Percentiles rank a stretch among this genome's conserved stretches.
Evolutionary conservation across 92 coral and sea anemone species (phyloP).

Genomic region (Scolanthus callimorphus): DNA sequence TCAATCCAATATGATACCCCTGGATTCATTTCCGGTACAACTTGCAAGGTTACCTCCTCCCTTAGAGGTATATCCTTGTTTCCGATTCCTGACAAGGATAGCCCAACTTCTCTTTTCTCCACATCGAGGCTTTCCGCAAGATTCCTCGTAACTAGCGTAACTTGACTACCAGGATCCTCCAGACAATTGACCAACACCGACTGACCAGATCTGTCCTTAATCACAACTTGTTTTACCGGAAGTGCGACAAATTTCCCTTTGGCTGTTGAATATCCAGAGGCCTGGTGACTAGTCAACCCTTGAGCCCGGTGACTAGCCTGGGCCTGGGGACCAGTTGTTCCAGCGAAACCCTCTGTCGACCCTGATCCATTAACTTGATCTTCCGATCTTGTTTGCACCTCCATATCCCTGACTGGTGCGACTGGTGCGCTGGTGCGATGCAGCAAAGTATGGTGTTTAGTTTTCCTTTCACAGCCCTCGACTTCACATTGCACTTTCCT

Average conservation of each 20-base stretch:
- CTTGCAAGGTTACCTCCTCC: neutral
- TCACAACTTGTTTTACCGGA: slow-evolving; percentile 2
- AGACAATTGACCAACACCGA: slow-evolving; percentile 4
- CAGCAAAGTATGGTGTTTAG: neutral
- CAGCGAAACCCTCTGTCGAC: no score
- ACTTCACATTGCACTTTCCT: neutral
- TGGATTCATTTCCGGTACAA: neutral
- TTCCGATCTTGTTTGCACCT: no score
- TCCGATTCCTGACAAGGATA: neutral
- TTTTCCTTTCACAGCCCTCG: neutral
- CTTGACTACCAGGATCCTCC: slow-evolving; percentile 17
- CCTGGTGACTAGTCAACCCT: neutral
- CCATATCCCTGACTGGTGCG: no score
- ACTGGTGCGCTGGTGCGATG: neutral
- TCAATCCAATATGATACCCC: neutral
- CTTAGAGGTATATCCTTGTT: neutral
- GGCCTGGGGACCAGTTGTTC: no score
- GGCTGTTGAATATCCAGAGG: neutral
- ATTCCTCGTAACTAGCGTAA: neutral
- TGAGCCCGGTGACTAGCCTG: no score
- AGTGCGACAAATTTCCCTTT: slow-evolving; percentile 4
- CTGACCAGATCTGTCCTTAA: slow-evolving; percentile 1
- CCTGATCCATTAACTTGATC: no score
- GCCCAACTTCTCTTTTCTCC: neutral
- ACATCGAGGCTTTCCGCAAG: slow-evolving; percentile 10